A percentile compares a stretch with the other conserved stretches of the same genome.
Evolutionary conservation across 2,113 vertebrate species (phyloP).

Genomic region (Antechinus flavipes): DNA sequence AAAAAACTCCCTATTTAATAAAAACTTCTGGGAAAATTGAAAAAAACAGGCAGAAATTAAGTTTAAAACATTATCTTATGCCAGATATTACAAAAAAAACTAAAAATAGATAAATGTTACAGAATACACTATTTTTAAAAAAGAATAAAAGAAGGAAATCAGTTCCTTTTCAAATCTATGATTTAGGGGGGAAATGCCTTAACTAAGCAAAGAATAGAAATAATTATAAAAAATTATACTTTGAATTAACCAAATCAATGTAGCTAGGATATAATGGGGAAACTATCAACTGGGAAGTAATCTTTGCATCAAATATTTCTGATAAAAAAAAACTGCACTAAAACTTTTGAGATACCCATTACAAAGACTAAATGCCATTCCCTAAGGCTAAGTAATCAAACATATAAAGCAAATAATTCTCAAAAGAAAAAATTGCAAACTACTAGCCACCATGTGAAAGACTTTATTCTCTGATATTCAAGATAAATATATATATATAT

Average conservation of each 20-base stretch:
- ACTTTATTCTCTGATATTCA: no score
- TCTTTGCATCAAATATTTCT: not conserved
- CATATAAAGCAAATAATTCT: not conserved
- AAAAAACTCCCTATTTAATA: not conserved
- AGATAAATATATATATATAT: no score
- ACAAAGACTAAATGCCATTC: no score
- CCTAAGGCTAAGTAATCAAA: no score
- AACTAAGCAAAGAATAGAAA: not conserved
- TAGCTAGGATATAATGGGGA: not conserved
- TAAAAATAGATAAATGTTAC: not conserved
- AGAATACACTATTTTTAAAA: not conserved
- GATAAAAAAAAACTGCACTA: not conserved
- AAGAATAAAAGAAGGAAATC: not conserved
- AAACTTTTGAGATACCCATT: not conserved
- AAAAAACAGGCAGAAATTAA: not conserved
- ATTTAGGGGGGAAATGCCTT: not conserved
- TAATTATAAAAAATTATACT: not conserved
- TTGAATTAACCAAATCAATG: not conserved
- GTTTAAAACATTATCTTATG: not conserved
- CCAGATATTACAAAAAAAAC: not conserved
- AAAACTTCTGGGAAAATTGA: not conserved
- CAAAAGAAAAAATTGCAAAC: not conserved
- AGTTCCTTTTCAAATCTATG: not conserved
- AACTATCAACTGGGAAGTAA: not conserved
- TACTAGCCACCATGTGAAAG: no score